Base-by-base conservation (phyloP, 2,888 invertebrate species). In the Microctonus brassicae region DNA sequence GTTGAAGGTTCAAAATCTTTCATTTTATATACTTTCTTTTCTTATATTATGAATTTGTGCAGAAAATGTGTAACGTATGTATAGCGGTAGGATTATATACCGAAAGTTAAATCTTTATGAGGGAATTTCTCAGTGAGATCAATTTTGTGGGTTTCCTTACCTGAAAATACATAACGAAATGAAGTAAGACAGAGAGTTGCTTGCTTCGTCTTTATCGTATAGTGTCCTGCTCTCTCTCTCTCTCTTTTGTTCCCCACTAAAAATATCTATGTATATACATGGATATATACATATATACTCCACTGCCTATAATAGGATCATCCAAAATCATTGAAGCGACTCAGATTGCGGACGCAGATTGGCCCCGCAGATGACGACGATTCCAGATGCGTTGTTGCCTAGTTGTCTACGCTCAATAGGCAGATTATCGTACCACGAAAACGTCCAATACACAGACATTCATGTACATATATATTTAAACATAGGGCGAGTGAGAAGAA, bases 221-320 rank as follows among this genome's bases (percentile, higher is more conserved):
- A 17, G 20, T 47, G 1, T 26, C 3, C 0, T n/a, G 11, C 2
- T 55, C 55, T 55, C 55, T 26, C 26, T 55, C n/a, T 13, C 13
- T 42, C 11, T 42, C 11, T 42, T n/a, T 42, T 11, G 10, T 42
- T 26, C 55, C 26, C 55, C 55, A 47, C 17, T n/a, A 17, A 42
- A 47, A 47, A 47, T n/a, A n/a, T n/a, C n/a, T n/a, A n/a, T n/a
- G n/a, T n/a, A n/a, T n/a, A n/a, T n/a, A n/a, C n/a, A n/a, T n/a
- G n/a, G n/a, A n/a, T n/a, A n/a, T n/a, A n/a, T n/a, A 47, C 7
- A 17, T 47, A 17, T 5, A 47, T 47, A 47, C 72, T 81, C 81
- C 79, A 76, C 78, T 79, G 77, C 74, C 81, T 84, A 76, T 77
- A 86, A 87, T 85, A 86, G 86, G 86, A 86, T 87, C 83, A 84